Evolutionary conservation across 1,140 invertebrate species (phyloP), one percentile per base, ranked within the genome.

Genomic region (Centruroides vittatus): DNA sequence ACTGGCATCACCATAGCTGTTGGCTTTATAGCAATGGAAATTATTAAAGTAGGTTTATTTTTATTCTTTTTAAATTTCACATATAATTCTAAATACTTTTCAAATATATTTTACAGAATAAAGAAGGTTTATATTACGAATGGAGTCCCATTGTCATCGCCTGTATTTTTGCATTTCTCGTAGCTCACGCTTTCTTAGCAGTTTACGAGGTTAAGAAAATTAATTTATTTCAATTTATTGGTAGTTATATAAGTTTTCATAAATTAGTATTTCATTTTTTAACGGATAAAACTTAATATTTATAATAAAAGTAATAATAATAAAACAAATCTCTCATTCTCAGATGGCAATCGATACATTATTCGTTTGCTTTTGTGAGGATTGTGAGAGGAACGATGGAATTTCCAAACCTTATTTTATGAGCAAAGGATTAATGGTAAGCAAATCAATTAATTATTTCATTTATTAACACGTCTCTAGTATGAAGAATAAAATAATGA

Each of bases 341-440:
- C 70, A 96, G 90, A 94, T 94, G 82, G 86, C 93, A 1, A 88
- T 97, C 10, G 93, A 98, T 72, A 93, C 93, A 0, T 74, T 97
- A 35, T 91, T 97, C 74, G 75, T 98, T 47, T 97, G 93, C 72
- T 89, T 97, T 69, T 91, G 93, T 76, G 90, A 93, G 73, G 90
- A 92, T 67, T 84, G 80, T 68, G 77, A 81, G 54, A 73, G 79
- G 60, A 89, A 89, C 71, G 85, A 89, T 74, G 86, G 86, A 3
- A 75, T 82, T 11, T 78, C 73, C 7, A 77, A 77, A 62, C 84
- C 84, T 1, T 89, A 87, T 69, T 88, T 75, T 70, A 88, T 88
- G 84, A 84, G 82, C 65, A 79, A 77, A 67, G 81, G 80, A 57
- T 73, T 89, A 5, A 86, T 87, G 85, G 80, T 65, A n/a, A 61